phyloP scores from a whole-genome alignment of 2,113 vertebrate species.

The Gymnocephalus cernua region DNA sequence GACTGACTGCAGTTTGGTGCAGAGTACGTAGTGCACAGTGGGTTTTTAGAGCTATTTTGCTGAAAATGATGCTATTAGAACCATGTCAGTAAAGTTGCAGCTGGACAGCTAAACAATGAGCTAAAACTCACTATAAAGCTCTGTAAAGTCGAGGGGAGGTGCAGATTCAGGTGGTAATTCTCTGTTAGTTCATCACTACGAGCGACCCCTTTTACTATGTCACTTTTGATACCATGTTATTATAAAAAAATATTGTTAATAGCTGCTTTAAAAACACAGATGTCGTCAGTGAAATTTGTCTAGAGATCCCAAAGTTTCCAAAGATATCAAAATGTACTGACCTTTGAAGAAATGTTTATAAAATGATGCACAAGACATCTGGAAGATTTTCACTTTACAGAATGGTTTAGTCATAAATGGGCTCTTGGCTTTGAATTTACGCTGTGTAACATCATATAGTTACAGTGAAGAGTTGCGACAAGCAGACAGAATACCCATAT shows the following conservation, averaged over 20 bases:
- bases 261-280: neutral
- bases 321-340: neutral
- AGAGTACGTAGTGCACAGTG: neutral
- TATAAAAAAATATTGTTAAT: neutral
- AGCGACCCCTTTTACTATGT: neutral
- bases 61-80: neutral
- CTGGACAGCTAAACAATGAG: neutral
- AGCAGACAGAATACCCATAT: neutral
- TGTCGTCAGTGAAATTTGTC: neutral
- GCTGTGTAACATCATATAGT: constrained; percentile 14
- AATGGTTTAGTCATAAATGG: neutral
- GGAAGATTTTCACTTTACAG: neutral
- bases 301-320: neutral
- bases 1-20: neutral
- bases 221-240: neutral
- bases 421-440: neutral
- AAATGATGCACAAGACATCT: constrained; percentile 9
- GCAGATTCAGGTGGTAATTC: neutral
- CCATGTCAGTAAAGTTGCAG: neutral
- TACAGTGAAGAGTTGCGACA: neutral
- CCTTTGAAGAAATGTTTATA: neutral
- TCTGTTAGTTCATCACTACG: neutral
- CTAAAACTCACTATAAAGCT: neutral
- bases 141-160: neutral
- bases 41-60: neutral